Evolutionary conservation across 2,888 invertebrate genomes (phyloP), one percentile per base, ranked within the genome.

Genomic region (Mesochorus sp.): DNA sequence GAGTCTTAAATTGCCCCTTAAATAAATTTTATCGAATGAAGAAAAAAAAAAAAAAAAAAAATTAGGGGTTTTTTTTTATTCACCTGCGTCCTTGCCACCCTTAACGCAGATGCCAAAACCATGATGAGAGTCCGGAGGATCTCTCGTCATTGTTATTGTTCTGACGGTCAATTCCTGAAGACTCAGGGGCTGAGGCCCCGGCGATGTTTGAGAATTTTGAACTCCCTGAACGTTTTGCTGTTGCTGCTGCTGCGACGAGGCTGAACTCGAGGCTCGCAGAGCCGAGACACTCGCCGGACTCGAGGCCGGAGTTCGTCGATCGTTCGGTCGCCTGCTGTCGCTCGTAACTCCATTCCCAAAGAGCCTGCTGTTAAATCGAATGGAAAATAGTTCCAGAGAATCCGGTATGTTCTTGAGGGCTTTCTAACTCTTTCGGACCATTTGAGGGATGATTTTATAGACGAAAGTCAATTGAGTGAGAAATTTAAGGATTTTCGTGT

Each of bases 101-200:
- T 97, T 97, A 90, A 97, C 97, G 92, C 97, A 97, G 88, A 97
- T 97, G 80, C 97, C 97, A 92, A 97, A 97, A 77, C 97, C 97
- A 90, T 96, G 97, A 51, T 94, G 94, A 84, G 95, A 95, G 89
- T 96, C 96, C 79, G 95, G 95, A 66, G 94, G 94, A 89, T 96
- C 96, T 81, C 96, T 92, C 85, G 95, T 95, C 96, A 97, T 97
- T 91, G 95, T 96, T 88, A 97, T 95, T 79, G 96, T 97, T 86
- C 96, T 93, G 84, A 96, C 96, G 86, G 95, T 93, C 86, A 96
- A 93, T 91, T 96, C 96, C 87, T 95, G 94, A 80, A 94, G 93
- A 91, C 93, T 94, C 17, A 90, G 90, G 92, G 94, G 92, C 93
- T 94, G 92, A 72, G 91, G 85, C 28, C 84, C 85, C 31, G 89